Evolutionary conservation across 2,113 vertebrate species (phyloP), one percentile per base, ranked within the genome.

Genomic region (Lepidothrix coronata): DNA sequence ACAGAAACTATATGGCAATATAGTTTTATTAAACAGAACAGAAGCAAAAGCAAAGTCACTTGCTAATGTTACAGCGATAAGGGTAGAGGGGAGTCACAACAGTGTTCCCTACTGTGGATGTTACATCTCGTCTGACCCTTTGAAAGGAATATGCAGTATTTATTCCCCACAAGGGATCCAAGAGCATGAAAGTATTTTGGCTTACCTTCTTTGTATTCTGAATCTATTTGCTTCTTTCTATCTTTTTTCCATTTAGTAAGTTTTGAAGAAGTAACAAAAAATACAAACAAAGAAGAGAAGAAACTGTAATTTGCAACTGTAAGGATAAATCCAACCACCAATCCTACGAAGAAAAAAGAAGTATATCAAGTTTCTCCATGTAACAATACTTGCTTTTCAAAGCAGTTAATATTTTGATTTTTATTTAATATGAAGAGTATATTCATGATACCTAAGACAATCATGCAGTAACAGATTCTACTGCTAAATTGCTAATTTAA

Each of bases 221-320:
- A 96, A 93, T 99, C 99, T 37, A 99, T 98, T n/a, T 95, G 98
- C 93, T 98, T 99, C 97, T 99, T 99, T 79, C 92, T 44, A 23
- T 98, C 97, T 74, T 98, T 98, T 73, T 98, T 98, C 99, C 99
- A 99, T 87, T 98, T 99, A 18, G 99, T 99, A 89, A 99, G 99
- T 97, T 98, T 99, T 87, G 99, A 99, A 91, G 99, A 99, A 77
- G 99, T 99, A 96, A 99, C 71, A 94, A 99, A 99, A 98, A 99
- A 99, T 30, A 97, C 97, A 70, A 99, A 87, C 96, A 99, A 97
- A 52, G 99, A 96, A 23, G 97, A 98, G 97, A 99, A 99, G 98
- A 99, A 99, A 97, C 99, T 99, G 89, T 97, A 98, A 98, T 99
- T 99, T 93, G 99, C 99, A 97, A 99, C 98, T 28, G 98, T 98